Evolutionary conservation across 2,797 vertebrate genomes (phyloP).

Genomic region (Darevskia mixta): DNA sequence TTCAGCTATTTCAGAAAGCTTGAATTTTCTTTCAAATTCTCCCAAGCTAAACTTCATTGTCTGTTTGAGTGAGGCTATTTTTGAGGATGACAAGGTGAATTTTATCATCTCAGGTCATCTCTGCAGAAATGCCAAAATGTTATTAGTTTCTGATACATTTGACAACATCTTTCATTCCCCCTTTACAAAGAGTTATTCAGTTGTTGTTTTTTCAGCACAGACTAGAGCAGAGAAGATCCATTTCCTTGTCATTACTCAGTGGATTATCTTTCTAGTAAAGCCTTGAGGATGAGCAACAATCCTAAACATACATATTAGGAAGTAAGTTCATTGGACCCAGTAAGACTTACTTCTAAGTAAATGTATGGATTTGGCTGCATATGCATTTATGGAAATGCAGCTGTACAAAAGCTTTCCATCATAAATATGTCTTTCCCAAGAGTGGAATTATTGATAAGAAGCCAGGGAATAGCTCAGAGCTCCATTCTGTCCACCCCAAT

Average conservation of each 20-base stretch:
- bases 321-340: background rate
- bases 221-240: conserved; percentile 14
- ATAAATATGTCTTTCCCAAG: background rate
- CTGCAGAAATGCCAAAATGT: conserved; percentile 31
- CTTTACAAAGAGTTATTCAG: conserved; percentile 32
- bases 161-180: conserved; percentile 20
- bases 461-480: background rate
- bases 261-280: conserved; percentile 26
- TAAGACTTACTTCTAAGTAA: background rate
- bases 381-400: background rate
- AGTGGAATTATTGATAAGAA: background rate
- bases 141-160: conserved; percentile 52
- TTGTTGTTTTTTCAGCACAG: conserved; percentile 20
- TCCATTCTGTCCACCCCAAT: background rate
- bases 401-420: background rate
- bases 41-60: background rate
- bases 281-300: background rate
- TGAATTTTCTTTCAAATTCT: background rate
- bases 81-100: background rate
- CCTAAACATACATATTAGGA: conserved; percentile 9
- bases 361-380: background rate
- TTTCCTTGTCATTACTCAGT: conserved; percentile 35
- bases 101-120: conserved; percentile 29
- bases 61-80: background rate
- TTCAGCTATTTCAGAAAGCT: conserved; percentile 2